Evolutionary conservation across 2,888 invertebrate species (phyloP).

Genomic region (Abrostola triplasia): DNA sequence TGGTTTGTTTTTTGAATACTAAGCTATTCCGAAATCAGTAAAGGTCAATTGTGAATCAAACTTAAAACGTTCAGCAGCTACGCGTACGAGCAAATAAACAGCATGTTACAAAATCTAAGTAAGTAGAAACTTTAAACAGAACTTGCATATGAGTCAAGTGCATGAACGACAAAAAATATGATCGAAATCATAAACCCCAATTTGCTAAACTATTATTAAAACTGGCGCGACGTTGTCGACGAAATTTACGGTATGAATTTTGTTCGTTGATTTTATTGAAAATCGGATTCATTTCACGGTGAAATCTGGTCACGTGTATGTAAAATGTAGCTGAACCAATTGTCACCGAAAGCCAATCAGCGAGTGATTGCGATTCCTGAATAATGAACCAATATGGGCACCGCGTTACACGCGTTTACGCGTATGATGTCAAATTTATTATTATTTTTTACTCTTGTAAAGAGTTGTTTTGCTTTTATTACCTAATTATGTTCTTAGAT

Average conservation of each 20-base stretch:
- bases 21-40: no score
- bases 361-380: conserved; percentile 52
- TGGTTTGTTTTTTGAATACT: no score
- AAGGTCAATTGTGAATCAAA: no score
- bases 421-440: not conserved
- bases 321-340: conserved; percentile 49
- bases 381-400: conserved; percentile 53
- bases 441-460: not conserved
- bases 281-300: conserved; percentile 38
- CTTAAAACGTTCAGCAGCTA: no score
- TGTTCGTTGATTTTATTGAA: conserved; percentile 43
- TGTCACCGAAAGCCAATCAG: conserved; percentile 60
- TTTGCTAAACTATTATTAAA: conserved; percentile 18
- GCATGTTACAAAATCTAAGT: no score
- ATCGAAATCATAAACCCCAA: not conserved
- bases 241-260: conserved; percentile 26
- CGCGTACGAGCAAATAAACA: no score
- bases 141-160: no score
- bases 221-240: conserved; percentile 1
- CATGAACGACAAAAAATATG: not conserved
- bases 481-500: no score
- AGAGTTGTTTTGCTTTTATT: not conserved
- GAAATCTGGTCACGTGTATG: conserved; percentile 38
- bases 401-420: conserved; percentile 7
- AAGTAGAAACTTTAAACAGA: no score